Conservation (phyloP, 1,140 invertebrate genomes). For the Dendroctonus valens region DNA sequence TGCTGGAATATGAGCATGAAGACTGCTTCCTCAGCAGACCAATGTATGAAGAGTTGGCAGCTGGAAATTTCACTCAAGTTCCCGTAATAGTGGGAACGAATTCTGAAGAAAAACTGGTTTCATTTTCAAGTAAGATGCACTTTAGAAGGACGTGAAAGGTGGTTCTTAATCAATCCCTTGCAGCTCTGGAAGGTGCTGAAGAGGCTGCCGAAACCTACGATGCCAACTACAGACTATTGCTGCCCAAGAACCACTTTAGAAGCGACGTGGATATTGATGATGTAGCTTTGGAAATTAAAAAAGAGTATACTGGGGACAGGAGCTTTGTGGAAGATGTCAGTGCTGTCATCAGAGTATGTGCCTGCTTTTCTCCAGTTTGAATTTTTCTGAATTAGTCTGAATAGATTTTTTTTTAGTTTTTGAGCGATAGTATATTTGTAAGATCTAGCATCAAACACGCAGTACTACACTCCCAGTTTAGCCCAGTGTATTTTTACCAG, state of each 20-base stretch:
- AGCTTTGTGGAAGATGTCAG: slow-evolving; percentile 15
- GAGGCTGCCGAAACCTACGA: not conserved
- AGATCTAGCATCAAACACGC: slow-evolving; percentile 18
- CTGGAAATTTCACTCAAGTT: slow-evolving; percentile 25
- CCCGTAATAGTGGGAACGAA: slow-evolving; percentile 30
- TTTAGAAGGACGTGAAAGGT: no score
- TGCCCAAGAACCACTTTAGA: slow-evolving; percentile 9
- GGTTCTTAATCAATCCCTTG: no score
- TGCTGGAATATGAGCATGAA: slow-evolving; percentile 20
- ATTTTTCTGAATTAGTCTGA: not conserved
- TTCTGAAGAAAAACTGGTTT: slow-evolving; percentile 17
- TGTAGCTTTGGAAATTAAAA: slow-evolving; percentile 2
- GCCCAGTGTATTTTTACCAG: slow-evolving; percentile 18
- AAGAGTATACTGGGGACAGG: slow-evolving; percentile 6
- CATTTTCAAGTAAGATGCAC: not conserved
- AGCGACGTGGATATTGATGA: not conserved
- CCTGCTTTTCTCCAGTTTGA: not conserved
- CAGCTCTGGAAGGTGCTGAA: slow-evolving; percentile 5
- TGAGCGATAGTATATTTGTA: slow-evolving; percentile 9
- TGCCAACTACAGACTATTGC: slow-evolving; percentile 4
- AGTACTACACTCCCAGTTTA: slow-evolving; percentile 6
- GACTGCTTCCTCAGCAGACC: slow-evolving; percentile 15
- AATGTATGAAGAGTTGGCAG: slow-evolving; percentile 22
- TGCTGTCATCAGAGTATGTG: slow-evolving; percentile 8
- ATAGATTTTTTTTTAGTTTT: slow-evolving; percentile 11